Evolutionary conservation across 2,888 invertebrate species (phyloP).

Genomic region (Drosophila limbata): DNA sequence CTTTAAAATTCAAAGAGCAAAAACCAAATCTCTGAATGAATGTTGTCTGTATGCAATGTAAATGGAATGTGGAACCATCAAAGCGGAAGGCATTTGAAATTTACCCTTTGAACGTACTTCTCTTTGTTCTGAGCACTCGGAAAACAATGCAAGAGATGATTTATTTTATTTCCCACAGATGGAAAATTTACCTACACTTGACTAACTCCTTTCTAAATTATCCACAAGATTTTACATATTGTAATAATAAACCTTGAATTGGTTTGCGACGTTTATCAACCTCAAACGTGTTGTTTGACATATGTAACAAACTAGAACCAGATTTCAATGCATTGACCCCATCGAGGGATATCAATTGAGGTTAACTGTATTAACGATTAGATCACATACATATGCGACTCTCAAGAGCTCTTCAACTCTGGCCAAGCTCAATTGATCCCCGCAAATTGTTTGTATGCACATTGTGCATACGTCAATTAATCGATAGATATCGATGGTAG

Average conservation of each 20-base stretch:
- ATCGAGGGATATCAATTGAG: slow-evolving; percentile 55
- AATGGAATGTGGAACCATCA: slow-evolving; percentile 33
- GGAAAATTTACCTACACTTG: slow-evolving; percentile 23
- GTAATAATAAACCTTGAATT: slow-evolving; percentile 21
- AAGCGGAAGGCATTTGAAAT: slow-evolving; percentile 48
- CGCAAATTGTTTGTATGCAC: slow-evolving; percentile 40
- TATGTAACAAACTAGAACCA: slow-evolving; percentile 42
- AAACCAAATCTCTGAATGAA: slow-evolving; percentile 33
- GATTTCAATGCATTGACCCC: slow-evolving; percentile 67
- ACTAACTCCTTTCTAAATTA: slow-evolving; percentile 16
- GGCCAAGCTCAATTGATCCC: slow-evolving; percentile 49
- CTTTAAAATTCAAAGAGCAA: slow-evolving; percentile 35
- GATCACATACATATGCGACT: slow-evolving; percentile 23
- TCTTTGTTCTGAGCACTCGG: slow-evolving; percentile 14
- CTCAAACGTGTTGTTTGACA: slow-evolving; percentile 20
- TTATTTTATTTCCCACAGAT: too few relatives aligned
- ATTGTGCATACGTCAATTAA: slow-evolving; percentile 45
- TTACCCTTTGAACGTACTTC: slow-evolving; percentile 10
- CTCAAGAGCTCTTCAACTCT: slow-evolving; percentile 62
- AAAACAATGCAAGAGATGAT: slow-evolving; percentile 25
- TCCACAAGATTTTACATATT: slow-evolving; percentile 1
- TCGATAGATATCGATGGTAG: slow-evolving; percentile 31
- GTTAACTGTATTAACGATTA: slow-evolving; percentile 63
- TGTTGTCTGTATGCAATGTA: slow-evolving; percentile 18
- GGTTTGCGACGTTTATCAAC: slow-evolving; percentile 22